phyloP scores from a whole-genome alignment of 2,888 invertebrate species.

The Eupeodes latifasciatus region DNA sequence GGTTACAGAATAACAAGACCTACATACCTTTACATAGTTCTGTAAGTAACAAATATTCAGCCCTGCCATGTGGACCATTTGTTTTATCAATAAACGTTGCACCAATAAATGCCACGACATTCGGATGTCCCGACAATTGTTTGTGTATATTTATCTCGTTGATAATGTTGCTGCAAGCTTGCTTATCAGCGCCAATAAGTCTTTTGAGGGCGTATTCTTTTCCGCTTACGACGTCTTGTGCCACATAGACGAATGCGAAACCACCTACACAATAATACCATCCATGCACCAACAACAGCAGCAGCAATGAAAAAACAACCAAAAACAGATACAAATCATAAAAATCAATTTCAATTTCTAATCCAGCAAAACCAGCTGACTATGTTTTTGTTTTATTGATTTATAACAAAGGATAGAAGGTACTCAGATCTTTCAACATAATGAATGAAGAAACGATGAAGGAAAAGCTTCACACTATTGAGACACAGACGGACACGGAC shows the following conservation, averaged over 20 bases:
- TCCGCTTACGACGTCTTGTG: constrained; percentile 93
- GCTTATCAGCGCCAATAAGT: constrained; percentile 92
- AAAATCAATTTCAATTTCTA: constrained; percentile 71
- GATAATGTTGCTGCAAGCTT: constrained; percentile 90
- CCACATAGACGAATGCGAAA: constrained; percentile 97
- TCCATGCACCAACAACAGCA: no score
- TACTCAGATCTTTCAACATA: neutral
- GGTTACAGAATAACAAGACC: no score
- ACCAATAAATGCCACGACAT: constrained; percentile 95
- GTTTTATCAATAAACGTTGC: constrained; percentile 92
- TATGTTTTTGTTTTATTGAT: constrained; percentile 68
- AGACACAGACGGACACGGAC: neutral
- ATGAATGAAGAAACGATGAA: neutral
- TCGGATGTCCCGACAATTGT: constrained; percentile 95
- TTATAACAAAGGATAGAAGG: constrained; percentile 63
- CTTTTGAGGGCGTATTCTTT: constrained; percentile 97
- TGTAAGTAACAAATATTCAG: constrained; percentile 95
- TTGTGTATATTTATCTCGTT: constrained; percentile 94
- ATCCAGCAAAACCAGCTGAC: constrained; percentile 56
- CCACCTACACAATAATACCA: constrained; percentile 88
- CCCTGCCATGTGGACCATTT: constrained; percentile 91
- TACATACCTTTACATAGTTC: constrained; percentile 93
- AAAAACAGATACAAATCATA: constrained; percentile 42
- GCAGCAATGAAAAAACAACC: neutral
- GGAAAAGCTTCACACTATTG: neutral